Conservation (phyloP, 1,140 invertebrate genomes). For the Heliconius hewitsoni region DNA sequence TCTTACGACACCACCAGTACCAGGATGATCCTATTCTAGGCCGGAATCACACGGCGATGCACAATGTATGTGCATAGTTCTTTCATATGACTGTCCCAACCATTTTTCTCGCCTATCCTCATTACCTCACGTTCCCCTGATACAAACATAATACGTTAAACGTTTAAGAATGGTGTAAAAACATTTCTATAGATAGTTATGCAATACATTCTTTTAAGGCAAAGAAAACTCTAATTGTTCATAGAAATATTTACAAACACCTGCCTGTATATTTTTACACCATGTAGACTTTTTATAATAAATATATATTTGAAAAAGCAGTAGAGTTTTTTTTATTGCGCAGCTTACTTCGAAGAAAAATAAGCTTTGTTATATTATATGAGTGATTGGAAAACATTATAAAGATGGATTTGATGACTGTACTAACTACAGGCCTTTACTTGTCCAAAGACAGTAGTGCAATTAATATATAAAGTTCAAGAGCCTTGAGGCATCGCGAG, state of each 20-base stretch:
- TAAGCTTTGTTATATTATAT: neutral
- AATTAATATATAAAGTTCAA: conserved; percentile 66
- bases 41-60: too few relatives aligned
- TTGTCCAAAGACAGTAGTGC: conserved; percentile 36
- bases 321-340: neutral
- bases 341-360: neutral
- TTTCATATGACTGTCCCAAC: too few relatives aligned
- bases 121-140: too few relatives aligned
- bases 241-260: conserved; percentile 1
- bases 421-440: conserved; percentile 26
- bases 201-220: neutral
- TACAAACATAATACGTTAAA: neutral
- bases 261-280: neutral
- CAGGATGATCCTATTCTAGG: too few relatives aligned
- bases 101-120: too few relatives aligned
- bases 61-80: too few relatives aligned
- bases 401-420: conserved; percentile 1
- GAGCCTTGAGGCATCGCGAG: conserved; percentile 51
- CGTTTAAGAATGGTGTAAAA: neutral
- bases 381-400: neutral
- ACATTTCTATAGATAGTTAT: neutral
- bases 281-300: neutral
- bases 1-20: too few relatives aligned
- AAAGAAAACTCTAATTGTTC: conserved; percentile 6
- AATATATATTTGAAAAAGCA: neutral